Conservation (phyloP, 2,113 vertebrate species). For the Ictalurus punctatus region DNA sequence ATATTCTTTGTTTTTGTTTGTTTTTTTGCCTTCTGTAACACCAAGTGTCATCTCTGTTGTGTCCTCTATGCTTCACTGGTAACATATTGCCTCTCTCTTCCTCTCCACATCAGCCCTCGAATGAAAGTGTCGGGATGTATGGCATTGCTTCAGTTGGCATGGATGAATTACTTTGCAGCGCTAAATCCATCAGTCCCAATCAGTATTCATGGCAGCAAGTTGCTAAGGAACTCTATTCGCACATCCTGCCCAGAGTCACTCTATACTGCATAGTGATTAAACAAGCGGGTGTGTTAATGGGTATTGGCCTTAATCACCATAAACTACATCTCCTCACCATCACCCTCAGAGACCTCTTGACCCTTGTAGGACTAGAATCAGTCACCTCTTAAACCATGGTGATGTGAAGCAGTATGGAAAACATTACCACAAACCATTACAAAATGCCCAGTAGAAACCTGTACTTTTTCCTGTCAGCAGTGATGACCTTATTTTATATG, state of each 20-base stretch:
- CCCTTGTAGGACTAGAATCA: neutral
- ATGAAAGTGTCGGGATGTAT: neutral
- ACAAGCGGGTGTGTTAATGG: neutral
- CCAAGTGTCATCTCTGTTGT: neutral
- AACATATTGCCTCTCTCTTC: neutral
- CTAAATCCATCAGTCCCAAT: neutral
- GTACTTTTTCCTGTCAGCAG: neutral
- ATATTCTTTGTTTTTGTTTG: no score
- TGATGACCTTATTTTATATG: neutral
- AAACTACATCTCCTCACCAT: neutral
- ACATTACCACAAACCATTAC: neutral
- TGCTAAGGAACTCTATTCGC: neutral
- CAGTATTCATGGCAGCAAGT: constrained; percentile 9
- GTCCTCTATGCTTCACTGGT: neutral
- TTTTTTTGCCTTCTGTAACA: neutral
- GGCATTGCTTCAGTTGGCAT: neutral
- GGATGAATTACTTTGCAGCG: neutral
- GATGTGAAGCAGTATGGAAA: neutral
- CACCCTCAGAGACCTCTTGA: neutral
- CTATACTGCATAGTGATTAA: neutral
- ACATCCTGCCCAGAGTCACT: neutral
- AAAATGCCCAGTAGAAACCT: neutral
- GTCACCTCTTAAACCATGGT: neutral
- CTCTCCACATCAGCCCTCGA: neutral
- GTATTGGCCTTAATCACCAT: neutral